These are phyloP conservation scores for Crotalus horridus DNA, from an alignment of 2,113 vertebrate species.

Conservation along the genomic window DNA sequence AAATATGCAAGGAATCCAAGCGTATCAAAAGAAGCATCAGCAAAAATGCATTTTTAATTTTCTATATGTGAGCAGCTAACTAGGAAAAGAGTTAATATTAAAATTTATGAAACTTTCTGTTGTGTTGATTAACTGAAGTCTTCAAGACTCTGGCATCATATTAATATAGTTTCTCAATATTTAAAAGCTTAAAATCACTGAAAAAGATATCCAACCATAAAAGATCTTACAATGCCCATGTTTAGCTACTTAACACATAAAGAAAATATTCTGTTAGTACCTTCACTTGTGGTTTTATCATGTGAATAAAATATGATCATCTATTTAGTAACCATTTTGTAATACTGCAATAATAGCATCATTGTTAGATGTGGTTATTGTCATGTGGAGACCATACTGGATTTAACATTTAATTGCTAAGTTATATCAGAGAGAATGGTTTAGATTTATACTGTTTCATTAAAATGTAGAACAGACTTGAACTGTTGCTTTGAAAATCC, in stretches of 20 bases:
- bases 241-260: neutral
- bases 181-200: slow-evolving; percentile 7
- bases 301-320: neutral
- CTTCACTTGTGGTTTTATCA: neutral
- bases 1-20: neutral
- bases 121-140: neutral
- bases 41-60: neutral
- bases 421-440: slow-evolving; percentile 32
- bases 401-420: slow-evolving; percentile 42
- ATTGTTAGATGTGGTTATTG: slow-evolving; percentile 30
- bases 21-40: neutral
- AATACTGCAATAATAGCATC: slow-evolving; percentile 3
- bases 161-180: neutral
- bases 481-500: slow-evolving; percentile 34
- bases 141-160: neutral
- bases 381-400: slow-evolving; percentile 46
- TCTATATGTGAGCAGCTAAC: neutral
- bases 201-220: neutral
- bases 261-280: slow-evolving; percentile 1
- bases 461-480: slow-evolving; percentile 49
- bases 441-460: slow-evolving; percentile 46
- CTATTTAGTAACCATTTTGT: neutral
- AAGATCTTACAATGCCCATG: neutral
- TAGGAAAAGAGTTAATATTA: neutral
- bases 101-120: neutral